A percentile compares a stretch with the other conserved stretches of the same genome.
These are phyloP conservation scores for Thyatira batis DNA, from an alignment of 2,888 invertebrate genomes.

Conservation along the genomic window DNA sequence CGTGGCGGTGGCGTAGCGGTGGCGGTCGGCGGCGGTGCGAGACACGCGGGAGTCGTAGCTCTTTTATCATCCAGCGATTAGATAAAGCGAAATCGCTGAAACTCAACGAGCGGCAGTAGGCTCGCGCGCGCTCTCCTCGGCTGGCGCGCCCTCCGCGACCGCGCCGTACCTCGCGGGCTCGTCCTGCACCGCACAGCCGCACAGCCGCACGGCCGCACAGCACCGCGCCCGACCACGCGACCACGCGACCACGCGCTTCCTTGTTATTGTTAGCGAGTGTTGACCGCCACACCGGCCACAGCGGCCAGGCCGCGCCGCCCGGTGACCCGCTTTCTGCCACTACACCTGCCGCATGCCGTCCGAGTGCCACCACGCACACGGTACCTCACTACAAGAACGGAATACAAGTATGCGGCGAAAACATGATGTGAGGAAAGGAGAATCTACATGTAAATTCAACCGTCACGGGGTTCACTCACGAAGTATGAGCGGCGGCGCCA, in stretches of 20 bases:
- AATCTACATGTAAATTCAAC: background rate
- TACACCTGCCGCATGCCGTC: slow-evolving; percentile 2
- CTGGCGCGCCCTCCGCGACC: slow-evolving; percentile 29
- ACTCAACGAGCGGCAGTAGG: slow-evolving; percentile 52
- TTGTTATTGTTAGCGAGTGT: slow-evolving; percentile 62
- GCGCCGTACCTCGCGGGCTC: slow-evolving; percentile 9
- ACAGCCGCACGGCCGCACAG: slow-evolving; percentile 8
- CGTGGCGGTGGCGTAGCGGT: slow-evolving; percentile 16
- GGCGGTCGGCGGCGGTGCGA: slow-evolving; percentile 21
- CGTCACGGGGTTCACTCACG: background rate
- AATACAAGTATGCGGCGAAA: background rate
- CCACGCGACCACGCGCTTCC: slow-evolving; percentile 31
- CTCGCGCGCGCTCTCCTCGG: slow-evolving; percentile 44
- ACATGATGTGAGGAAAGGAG: background rate
- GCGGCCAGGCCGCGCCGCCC: slow-evolving; percentile 27
- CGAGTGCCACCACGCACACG: background rate
- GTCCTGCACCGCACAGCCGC: slow-evolving; percentile 18
- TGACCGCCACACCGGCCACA: too few relatives aligned
- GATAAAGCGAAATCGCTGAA: slow-evolving; percentile 64
- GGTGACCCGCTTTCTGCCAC: slow-evolving; percentile 35
- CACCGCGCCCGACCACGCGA: slow-evolving; percentile 14
- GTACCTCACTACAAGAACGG: background rate
- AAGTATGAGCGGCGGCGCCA: background rate
- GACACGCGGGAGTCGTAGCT: slow-evolving; percentile 42
- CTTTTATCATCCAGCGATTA: slow-evolving; percentile 68